phyloP scores from a whole-genome alignment of 2,888 invertebrate species.

The Tortricodes alternella region DNA sequence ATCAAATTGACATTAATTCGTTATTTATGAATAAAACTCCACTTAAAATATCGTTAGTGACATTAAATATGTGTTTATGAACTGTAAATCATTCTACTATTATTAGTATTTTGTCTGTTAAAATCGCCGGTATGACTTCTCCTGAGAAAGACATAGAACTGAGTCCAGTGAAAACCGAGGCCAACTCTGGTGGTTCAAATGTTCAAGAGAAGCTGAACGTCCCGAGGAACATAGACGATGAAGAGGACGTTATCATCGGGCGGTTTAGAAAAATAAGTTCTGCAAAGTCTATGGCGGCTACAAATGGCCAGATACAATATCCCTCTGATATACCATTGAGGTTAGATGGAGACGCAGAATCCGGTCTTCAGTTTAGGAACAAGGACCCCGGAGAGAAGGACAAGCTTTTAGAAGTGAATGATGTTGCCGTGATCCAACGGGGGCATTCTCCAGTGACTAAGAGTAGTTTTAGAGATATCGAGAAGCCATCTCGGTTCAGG shows the following conservation, averaged over 20 bases:
- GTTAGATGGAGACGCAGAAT: constrained; percentile 60
- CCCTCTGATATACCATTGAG: constrained; percentile 58
- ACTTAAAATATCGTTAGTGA: neutral
- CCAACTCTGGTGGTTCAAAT: constrained; percentile 40
- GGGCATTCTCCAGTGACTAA: constrained; percentile 69
- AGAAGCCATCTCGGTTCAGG: constrained; percentile 84
- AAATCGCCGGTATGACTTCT: constrained; percentile 35
- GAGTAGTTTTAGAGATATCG: constrained; percentile 84
- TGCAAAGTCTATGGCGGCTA: constrained; percentile 79
- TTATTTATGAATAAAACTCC: no score
- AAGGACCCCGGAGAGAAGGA: constrained; percentile 59
- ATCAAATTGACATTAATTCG: neutral
- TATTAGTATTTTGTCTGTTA: neutral
- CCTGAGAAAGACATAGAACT: constrained; percentile 72
- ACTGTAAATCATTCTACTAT: neutral
- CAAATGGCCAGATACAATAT: constrained; percentile 76
- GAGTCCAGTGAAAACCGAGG: constrained; percentile 61
- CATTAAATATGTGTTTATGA: constrained; percentile 1
- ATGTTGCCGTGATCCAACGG: constrained; percentile 46
- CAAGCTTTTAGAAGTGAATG: constrained; percentile 54
- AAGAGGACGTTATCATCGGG: constrained; percentile 78
- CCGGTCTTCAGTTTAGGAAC: constrained; percentile 64
- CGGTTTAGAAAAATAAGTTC: constrained; percentile 79
- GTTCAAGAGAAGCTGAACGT: constrained; percentile 46
- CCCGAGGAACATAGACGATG: constrained; percentile 61